Conservation (phyloP, 2,888 invertebrate genomes). For the Callyntrura guangdongensis region DNA sequence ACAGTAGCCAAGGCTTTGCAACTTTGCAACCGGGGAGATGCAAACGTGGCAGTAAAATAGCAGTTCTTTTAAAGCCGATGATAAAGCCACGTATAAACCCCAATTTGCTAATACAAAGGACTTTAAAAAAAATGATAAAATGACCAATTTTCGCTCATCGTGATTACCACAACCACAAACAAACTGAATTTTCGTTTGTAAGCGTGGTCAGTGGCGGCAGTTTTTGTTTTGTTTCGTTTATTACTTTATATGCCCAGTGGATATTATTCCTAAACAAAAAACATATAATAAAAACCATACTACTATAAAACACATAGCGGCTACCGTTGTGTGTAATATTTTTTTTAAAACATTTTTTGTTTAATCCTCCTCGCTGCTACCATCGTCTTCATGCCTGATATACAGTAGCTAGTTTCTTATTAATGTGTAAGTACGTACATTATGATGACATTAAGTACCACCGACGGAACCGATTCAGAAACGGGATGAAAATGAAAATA, state of each 20-base stretch:
- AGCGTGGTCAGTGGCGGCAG: slow-evolving; percentile 7
- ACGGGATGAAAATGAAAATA: slow-evolving; percentile 40
- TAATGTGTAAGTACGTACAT: not conserved
- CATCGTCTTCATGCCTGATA: not conserved
- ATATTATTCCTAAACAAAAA: slow-evolving; percentile 12
- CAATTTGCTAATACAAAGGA: slow-evolving; percentile 48
- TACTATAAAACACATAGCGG: not conserved
- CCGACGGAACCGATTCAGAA: slow-evolving; percentile 33
- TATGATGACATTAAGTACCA: not conserved
- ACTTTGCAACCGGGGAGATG: not conserved
- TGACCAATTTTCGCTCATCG: slow-evolving; percentile 24
- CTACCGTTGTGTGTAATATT: not conserved
- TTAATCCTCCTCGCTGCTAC: not conserved
- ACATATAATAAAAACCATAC: not conserved
- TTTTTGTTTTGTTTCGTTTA: not conserved
- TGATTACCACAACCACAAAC: slow-evolving; percentile 18
- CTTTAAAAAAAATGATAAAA: slow-evolving; percentile 28
- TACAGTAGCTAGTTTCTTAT: slow-evolving; percentile 8
- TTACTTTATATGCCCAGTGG: not conserved
- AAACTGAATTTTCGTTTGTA: slow-evolving; percentile 27
- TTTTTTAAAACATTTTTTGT: too few species aligned
- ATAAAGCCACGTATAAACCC: slow-evolving; percentile 23
- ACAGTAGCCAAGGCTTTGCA: not conserved
- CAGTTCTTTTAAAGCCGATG: slow-evolving; percentile 4
- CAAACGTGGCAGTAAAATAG: not conserved